phyloP scores from a whole-genome alignment of 2,888 invertebrate genomes.

The Nemapogon koenigi region DNA sequence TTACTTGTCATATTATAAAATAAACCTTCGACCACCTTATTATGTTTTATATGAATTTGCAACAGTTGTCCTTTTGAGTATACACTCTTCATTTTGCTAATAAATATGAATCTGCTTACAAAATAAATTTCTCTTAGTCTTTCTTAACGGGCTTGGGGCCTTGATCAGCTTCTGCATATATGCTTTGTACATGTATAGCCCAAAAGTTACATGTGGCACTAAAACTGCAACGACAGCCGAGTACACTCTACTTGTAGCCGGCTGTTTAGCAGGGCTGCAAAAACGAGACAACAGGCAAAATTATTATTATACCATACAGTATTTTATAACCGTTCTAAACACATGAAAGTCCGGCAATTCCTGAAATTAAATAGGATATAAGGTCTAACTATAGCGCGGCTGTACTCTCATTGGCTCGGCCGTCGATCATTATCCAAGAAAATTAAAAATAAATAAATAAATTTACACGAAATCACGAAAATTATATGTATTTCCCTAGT shows the following conservation, averaged over 20 bases:
- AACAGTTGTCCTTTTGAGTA: slow-evolving; percentile 56
- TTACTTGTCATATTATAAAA: slow-evolving; percentile 50
- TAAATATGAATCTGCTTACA: too few species aligned
- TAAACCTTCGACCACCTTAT: slow-evolving; percentile 47
- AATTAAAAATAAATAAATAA: slow-evolving; percentile 31
- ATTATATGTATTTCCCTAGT: too few species aligned
- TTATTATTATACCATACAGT: slow-evolving; percentile 78
- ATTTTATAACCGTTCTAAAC: slow-evolving; percentile 78
- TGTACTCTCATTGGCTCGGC: slow-evolving; percentile 57
- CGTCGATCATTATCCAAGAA: slow-evolving; percentile 58
- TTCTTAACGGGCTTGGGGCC: slow-evolving; percentile 45
- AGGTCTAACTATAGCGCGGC: neutral
- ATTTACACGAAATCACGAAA: too few species aligned
- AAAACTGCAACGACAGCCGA: slow-evolving; percentile 79
- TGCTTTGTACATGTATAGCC: slow-evolving; percentile 79
- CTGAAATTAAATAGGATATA: slow-evolving; percentile 36
- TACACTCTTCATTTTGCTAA: slow-evolving; percentile 43
- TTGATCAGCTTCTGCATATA: slow-evolving; percentile 67
- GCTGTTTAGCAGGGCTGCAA: slow-evolving; percentile 61
- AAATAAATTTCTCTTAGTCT: too few species aligned
- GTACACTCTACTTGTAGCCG: slow-evolving; percentile 76
- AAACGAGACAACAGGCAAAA: slow-evolving; percentile 77
- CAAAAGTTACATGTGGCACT: slow-evolving; percentile 77
- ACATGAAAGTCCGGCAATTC: slow-evolving; percentile 73
- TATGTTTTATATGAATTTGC: slow-evolving; percentile 51